Percentiles rank a stretch among this genome's conserved stretches.
These are phyloP conservation scores for Pyralis farinalis DNA, from an alignment of 2,888 invertebrate species.

Conservation along the genomic window DNA sequence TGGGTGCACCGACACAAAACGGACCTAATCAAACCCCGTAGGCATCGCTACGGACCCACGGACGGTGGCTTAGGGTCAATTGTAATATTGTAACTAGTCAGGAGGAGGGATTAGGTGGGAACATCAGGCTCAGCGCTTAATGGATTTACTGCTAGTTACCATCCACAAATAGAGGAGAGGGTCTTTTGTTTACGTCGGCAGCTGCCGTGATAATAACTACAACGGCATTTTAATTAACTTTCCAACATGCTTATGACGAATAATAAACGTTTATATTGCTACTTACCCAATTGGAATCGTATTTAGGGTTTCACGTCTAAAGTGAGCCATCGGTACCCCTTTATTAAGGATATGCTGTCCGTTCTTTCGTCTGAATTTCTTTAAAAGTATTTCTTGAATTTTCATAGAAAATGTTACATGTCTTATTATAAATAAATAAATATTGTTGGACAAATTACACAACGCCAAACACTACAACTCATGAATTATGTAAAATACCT, in stretches of 20 bases:
- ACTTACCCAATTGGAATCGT: no score
- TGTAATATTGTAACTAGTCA: constrained; percentile 27
- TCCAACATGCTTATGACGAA: constrained; percentile 15
- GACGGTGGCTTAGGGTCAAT: constrained; percentile 20
- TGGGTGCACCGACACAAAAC: constrained; percentile 9
- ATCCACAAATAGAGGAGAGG: constrained; percentile 33
- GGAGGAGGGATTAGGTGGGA: constrained; percentile 39
- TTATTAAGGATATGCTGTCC: no score
- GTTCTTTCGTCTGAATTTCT: no score
- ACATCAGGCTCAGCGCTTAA: constrained; percentile 38
- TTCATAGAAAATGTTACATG: no score
- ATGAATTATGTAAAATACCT: no score
- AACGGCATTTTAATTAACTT: constrained; percentile 24
- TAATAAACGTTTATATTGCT: no score
- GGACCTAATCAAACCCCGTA: constrained; percentile 14
- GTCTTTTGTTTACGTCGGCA: constrained; percentile 29
- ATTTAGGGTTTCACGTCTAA: no score
- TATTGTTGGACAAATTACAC: no score
- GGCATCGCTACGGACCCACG: background rate
- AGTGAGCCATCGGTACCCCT: no score
- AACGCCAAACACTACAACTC: no score
- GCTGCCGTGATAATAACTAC: constrained; percentile 22
- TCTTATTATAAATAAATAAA: no score
- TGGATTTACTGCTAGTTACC: constrained; percentile 44
- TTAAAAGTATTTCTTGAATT: no score